Evolutionary conservation across 2,888 invertebrate genomes (phyloP).

Genomic region (Loripinus fragilis): DNA sequence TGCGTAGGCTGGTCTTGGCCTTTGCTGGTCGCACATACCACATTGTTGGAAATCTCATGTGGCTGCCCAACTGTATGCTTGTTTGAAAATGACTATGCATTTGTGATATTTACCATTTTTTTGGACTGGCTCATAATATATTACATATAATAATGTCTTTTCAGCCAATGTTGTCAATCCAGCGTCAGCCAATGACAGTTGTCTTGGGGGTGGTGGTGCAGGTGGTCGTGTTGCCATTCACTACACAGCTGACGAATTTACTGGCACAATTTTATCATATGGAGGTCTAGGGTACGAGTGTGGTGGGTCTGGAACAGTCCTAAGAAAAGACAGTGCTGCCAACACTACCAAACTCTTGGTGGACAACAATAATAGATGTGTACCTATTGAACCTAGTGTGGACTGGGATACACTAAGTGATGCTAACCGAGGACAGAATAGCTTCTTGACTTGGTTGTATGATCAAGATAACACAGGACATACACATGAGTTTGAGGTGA

Average conservation of each 20-base stretch:
- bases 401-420: slow-evolving; percentile 64
- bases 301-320: slow-evolving; percentile 73
- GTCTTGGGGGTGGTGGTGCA: slow-evolving; percentile 71
- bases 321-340: slow-evolving; percentile 43
- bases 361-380: slow-evolving; percentile 67
- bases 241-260: slow-evolving; percentile 57
- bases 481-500: slow-evolving; percentile 45
- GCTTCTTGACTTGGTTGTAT: slow-evolving; percentile 72
- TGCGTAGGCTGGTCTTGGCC: too few relatives aligned
- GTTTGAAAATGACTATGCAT: too few relatives aligned
- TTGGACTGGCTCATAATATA: too few relatives aligned
- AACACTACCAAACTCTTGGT: slow-evolving; percentile 58
- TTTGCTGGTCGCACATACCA: too few relatives aligned
- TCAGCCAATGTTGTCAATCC: too few relatives aligned
- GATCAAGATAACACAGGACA: slow-evolving; percentile 51
- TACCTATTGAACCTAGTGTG: slow-evolving; percentile 55
- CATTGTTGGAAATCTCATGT: too few relatives aligned
- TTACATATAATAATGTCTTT: too few relatives aligned
- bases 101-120: too few relatives aligned
- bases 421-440: slow-evolving; percentile 64
- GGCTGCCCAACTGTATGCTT: too few relatives aligned
- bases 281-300: slow-evolving; percentile 72
- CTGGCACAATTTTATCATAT: slow-evolving; percentile 59
- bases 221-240: slow-evolving; percentile 73
- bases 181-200: neutral